Evolutionary conservation across 2,113 vertebrate genomes (phyloP), one percentile per base, ranked within the genome.

Genomic region (Paracanthobrama guichenoti): DNA sequence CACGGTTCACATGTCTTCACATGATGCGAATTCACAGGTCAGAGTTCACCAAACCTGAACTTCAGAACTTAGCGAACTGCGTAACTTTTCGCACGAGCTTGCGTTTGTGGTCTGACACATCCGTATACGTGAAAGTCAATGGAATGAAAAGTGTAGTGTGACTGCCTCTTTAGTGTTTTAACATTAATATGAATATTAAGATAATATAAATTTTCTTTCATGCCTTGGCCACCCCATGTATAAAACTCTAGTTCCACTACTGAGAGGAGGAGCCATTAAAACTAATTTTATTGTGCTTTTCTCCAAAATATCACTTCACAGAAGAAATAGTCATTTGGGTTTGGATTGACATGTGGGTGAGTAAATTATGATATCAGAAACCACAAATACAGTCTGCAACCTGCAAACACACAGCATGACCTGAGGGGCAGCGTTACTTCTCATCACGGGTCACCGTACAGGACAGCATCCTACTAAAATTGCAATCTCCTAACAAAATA

Each of bases 391-490:
- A 74, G 35, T 24, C 39, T 80, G 81, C 53, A 88, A 26, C 13
- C 50, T 20, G 79, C 64, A 88, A 50, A 86, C 67, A 44, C 7
- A 86, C 75, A 86, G 50, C 22, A 83, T 20, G 57, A 14, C 48
- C 16, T 16, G 46, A 53, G 42, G 8, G 26, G 0, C 1, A 84
- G 3, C 88, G 7, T 88, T 10, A 86, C 75, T 7, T 59, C 35
- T 46, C 42, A 18, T 71, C 64, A 50, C 20, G n/a, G 64, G 69
- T 60, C 20, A 39, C 10, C 16, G 20, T 22, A 74, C 26, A 73
- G n/a, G 16, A 20, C 57, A 10, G 35, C 14, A 64, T n/a, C 14
- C 77, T 26, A 64, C 39, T 60, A 42, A 60, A 78, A 60, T 3
- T 39, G 39, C 77, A 64, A 46, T 48, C n/a, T 42, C 59, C 44